Conservation (phyloP, 2,888 invertebrate species). For the Eulithis testata region DNA sequence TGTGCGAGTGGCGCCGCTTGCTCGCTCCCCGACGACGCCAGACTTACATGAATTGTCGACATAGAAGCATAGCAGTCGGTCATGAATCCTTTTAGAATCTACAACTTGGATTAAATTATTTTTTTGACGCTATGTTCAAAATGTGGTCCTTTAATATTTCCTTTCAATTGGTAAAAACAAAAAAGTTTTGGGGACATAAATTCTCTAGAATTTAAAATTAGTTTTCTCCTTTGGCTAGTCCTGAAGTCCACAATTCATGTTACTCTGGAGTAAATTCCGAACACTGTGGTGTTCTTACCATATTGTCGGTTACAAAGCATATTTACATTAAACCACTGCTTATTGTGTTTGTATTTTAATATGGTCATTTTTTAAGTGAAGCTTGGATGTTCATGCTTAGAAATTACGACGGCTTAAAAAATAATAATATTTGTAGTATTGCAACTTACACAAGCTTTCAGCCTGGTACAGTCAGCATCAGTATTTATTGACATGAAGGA, state of each 20-base stretch:
- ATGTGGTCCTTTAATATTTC: no score
- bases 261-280: conserved; percentile 16
- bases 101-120: not conserved
- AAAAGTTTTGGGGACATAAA: no score
- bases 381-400: conserved; percentile 17
- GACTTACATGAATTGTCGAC: conserved; percentile 24
- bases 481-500: not conserved
- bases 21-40: conserved; percentile 54
- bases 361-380: conserved; percentile 6
- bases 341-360: conserved; percentile 22
- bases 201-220: not conserved
- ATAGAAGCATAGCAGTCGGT: no score
- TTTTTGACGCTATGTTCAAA: no score
- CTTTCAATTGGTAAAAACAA: no score
- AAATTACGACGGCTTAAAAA: not conserved
- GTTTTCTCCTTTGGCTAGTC: not conserved
- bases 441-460: not conserved
- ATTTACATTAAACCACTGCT: conserved; percentile 42
- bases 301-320: conserved; percentile 73
- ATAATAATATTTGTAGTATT: not conserved
- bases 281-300: conserved; percentile 41
- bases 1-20: conserved; percentile 58
- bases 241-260: conserved; percentile 16
- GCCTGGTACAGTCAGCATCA: not conserved
- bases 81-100: not conserved